Percentiles rank a stretch among this genome's conserved stretches.
phyloP scores from a whole-genome alignment of 1,140 invertebrate species.

The Steinernema khuongi region DNA sequence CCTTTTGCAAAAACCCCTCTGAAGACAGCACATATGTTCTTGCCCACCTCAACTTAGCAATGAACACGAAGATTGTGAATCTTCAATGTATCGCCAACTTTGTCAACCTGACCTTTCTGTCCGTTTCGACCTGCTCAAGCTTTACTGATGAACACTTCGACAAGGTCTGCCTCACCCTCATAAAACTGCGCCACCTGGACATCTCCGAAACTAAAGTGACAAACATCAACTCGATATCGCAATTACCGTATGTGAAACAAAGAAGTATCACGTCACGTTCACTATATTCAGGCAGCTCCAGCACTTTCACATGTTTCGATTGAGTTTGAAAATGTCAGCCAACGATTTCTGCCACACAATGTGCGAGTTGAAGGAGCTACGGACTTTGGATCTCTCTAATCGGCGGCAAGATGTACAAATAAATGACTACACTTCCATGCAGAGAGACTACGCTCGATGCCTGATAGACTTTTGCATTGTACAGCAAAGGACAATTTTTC shows the following conservation, averaged over 20 bases:
- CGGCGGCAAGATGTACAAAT: slow-evolving; percentile 62
- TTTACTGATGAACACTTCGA: not conserved
- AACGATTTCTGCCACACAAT: slow-evolving; percentile 63
- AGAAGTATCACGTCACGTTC: slow-evolving; percentile 65
- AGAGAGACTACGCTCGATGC: not conserved
- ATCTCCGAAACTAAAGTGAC: slow-evolving; percentile 70
- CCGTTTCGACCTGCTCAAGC: not conserved
- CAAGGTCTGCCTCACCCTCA: slow-evolving; percentile 59
- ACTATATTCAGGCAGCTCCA: slow-evolving; percentile 67
- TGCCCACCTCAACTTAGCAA: not conserved
- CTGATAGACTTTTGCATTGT: slow-evolving; percentile 52
- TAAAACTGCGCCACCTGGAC: slow-evolving; percentile 68
- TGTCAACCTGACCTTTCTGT: not conserved
- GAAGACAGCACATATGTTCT: not conserved
- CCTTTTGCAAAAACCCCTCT: not conserved
- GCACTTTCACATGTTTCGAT: slow-evolving; percentile 68
- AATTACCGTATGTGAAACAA: not conserved
- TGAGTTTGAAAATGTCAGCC: slow-evolving; percentile 62
- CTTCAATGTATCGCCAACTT: not conserved
- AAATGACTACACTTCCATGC: slow-evolving; percentile 53
- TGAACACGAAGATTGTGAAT: not conserved
- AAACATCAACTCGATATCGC: not conserved
- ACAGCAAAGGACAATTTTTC: slow-evolving; percentile 64
- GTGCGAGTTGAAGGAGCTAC: slow-evolving; percentile 65
- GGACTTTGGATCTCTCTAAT: slow-evolving; percentile 68